Evolutionary conservation across 2,888 invertebrate species (phyloP).

Genomic region (Dorcus hopei): DNA sequence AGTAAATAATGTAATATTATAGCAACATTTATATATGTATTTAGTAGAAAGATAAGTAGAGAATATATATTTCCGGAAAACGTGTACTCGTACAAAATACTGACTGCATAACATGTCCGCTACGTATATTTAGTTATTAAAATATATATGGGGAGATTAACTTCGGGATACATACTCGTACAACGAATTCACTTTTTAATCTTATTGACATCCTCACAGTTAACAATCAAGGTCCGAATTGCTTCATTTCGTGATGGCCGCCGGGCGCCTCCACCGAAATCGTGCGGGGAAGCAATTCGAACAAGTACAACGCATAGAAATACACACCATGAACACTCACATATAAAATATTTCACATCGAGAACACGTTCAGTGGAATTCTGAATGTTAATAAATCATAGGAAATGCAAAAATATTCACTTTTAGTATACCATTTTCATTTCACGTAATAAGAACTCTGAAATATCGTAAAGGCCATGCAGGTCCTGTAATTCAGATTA

Average conservation of each 20-base stretch:
- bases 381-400: constrained; percentile 36
- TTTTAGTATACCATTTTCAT: constrained; percentile 42
- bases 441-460: constrained; percentile 27
- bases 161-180: constrained; percentile 24
- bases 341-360: constrained; percentile 48
- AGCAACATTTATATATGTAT: constrained; percentile 46
- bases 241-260: background rate
- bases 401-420: constrained; percentile 15
- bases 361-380: constrained; percentile 53
- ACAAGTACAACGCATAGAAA: constrained; percentile 20
- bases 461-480: constrained; percentile 40
- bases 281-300: constrained; percentile 3
- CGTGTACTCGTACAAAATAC: constrained; percentile 53
- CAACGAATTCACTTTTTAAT: constrained; percentile 41
- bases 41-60: constrained; percentile 49
- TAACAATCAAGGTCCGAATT: constrained; percentile 41
- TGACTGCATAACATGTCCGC: constrained; percentile 44
- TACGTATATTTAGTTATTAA: constrained; percentile 41
- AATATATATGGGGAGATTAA: constrained; percentile 46
- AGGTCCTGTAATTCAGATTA: constrained; percentile 39
- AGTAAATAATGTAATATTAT: constrained; percentile 50
- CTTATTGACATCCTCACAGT: constrained; percentile 47
- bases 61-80: constrained; percentile 49
- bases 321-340: constrained; percentile 41
- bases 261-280: background rate